phyloP scores from a whole-genome alignment of 2,797 vertebrate species.

The Enteromius anoplus region DNA sequence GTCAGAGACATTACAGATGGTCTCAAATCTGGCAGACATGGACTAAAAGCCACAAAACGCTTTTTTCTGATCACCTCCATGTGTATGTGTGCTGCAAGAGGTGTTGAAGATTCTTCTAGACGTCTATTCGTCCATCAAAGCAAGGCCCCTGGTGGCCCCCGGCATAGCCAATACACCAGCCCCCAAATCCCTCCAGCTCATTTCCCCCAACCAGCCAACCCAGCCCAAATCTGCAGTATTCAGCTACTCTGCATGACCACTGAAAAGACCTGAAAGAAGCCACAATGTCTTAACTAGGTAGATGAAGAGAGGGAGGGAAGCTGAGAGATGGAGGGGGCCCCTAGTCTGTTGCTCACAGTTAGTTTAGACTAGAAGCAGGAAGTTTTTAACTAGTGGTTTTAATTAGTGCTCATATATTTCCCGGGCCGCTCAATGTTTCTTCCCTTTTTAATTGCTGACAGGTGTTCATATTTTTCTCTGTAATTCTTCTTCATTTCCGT shows the following conservation, averaged over 20 bases:
- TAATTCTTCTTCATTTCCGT: conserved; percentile 17
- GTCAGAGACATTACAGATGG: neutral
- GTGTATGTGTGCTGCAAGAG: conserved; percentile 64
- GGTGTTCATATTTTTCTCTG: conserved; percentile 81
- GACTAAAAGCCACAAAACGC: conserved; percentile 61
- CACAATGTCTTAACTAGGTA: conserved; percentile 75
- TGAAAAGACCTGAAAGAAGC: conserved; percentile 59
- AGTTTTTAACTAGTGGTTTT: conserved; percentile 99
- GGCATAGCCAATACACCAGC: conserved; percentile 31
- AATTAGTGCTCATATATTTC: conserved; percentile 99
- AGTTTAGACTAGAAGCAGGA: conserved; percentile 89
- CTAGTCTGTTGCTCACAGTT: conserved; percentile 81
- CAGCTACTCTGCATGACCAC: conserved; percentile 57
- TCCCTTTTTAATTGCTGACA: conserved; percentile 95
- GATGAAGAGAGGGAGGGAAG: conserved; percentile 65
- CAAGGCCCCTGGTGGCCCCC: conserved; percentile 31
- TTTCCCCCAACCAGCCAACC: conserved; percentile 40
- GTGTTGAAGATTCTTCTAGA: conserved; percentile 31
- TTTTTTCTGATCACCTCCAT: conserved; percentile 71
- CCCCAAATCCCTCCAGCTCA: conserved; percentile 40
- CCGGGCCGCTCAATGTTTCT: conserved; percentile 88
- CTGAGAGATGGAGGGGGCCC: conserved; percentile 63
- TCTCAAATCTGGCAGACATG: neutral
- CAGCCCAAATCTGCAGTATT: conserved; percentile 56
- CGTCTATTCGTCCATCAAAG: conserved; percentile 28